Conservation (phyloP, 2,888 invertebrate genomes). For the Apocheima hispidaria region DNA sequence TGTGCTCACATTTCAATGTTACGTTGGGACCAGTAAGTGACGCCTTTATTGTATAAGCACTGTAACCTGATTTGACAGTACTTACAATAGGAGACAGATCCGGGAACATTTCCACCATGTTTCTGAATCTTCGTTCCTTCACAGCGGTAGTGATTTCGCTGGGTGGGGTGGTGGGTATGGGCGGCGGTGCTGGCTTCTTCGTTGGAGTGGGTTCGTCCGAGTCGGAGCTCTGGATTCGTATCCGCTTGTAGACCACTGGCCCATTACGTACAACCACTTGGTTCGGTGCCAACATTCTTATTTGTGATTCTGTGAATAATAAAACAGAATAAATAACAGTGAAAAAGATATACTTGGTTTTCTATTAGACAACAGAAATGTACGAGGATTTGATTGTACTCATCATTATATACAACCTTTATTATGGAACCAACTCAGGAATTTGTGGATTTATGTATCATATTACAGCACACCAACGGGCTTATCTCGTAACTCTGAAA, state of each 20-base stretch:
- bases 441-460: no score
- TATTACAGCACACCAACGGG: no score
- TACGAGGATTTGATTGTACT: no score
- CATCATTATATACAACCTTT: no score
- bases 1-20: no score
- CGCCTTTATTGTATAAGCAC: neutral
- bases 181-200: constrained; percentile 54
- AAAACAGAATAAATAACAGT: no score
- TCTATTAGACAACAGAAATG: no score
- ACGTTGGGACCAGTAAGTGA: no score
- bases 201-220: constrained; percentile 79
- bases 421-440: no score
- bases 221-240: constrained; percentile 82
- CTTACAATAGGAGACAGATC: constrained; percentile 86
- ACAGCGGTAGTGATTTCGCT: constrained; percentile 74
- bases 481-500: no score
- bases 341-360: no score
- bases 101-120: constrained; percentile 88
- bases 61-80: constrained; percentile 20
- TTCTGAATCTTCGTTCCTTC: constrained; percentile 87
- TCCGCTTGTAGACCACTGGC: constrained; percentile 74
- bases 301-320: constrained; percentile 54
- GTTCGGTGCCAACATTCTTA: constrained; percentile 71
- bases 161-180: constrained; percentile 29
- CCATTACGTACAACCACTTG: constrained; percentile 58